Evolutionary conservation across 30 jellyfish, hydroid and myxozoan genomes (phyloP), one percentile per base, ranked within the genome.

Genomic region (Sanderia malayensis): DNA sequence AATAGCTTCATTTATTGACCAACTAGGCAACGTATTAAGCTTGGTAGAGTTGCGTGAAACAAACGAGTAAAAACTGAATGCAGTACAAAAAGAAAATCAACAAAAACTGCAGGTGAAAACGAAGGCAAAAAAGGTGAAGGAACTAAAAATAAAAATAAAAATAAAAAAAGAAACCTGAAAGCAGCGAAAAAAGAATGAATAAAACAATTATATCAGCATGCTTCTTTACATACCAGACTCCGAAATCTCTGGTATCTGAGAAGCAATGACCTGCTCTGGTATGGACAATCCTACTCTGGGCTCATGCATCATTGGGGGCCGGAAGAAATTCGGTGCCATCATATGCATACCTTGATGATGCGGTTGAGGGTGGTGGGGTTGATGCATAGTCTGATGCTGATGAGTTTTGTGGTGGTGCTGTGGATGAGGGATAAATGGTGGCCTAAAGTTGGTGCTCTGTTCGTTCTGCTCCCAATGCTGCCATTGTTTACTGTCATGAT

Each of bases 401-500:
- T 52, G 62, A 66, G 24, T 19, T 64, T 46, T 49, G 57, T 68
- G 80, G 62, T 46, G 71, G 28, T 60, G 73, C 1, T 79, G 87
- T 11, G 87, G 80, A 55, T 61, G 62, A 31, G 61, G 74, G n/a
- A n/a, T n/a, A n/a, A n/a, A n/a, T 15, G 49, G 73, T 28, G 30
- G 11, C 27, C 27, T 24, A 9, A 19, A 19, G 24, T 49, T 49
- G 55, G 15, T 6, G 55, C 11, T 20, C 18, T 76, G 88, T 13
- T 76, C 65, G 57, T 58, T 49, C 22, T 61, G 70, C 2, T 75
- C 46, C 29, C 75, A 64, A 18, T 73, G 80, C n/a, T 37, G 49
- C 95, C 95, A 84, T 34, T 84, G 81, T 2, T 77, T 83, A 30
- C 47, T 79, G 18, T 44, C 64, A 24, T 30, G 71, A 75, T 74